Evolutionary conservation across 2,888 invertebrate genomes (phyloP).

Genomic region (Terebella lapidaria): DNA sequence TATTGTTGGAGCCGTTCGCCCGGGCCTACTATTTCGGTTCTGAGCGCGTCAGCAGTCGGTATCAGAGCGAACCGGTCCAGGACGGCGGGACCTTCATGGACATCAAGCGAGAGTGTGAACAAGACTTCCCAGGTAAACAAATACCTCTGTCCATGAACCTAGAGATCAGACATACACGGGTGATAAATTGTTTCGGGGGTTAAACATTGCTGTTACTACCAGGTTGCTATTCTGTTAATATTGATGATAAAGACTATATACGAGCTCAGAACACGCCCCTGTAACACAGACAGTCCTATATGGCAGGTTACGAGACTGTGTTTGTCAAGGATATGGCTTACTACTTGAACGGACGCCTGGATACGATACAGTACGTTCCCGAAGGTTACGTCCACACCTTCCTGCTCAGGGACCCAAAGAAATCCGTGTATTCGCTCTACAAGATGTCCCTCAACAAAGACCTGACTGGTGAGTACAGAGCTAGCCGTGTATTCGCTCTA

Average conservation of each 20-base stretch:
- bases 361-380: conserved; percentile 24
- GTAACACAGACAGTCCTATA: too few species aligned
- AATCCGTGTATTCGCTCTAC: conserved; percentile 32
- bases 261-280: too few species aligned
- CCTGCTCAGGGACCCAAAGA: conserved; percentile 30
- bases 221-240: too few species aligned
- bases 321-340: conserved; percentile 39
- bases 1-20: conserved; percentile 31
- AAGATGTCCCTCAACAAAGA: conserved; percentile 32
- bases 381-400: conserved; percentile 30
- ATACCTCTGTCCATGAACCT: neutral
- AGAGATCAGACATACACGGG: neutral
- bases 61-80: conserved; percentile 21
- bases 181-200: neutral
- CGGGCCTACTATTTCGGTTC: conserved; percentile 30
- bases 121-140: conserved; percentile 20
- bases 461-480: conserved; percentile 26
- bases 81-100: conserved; percentile 24
- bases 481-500: conserved; percentile 32
- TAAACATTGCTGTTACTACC: too few species aligned
- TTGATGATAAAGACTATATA: too few species aligned
- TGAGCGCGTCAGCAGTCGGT: conserved; percentile 30
- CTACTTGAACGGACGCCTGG: conserved; percentile 25
- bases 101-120: conserved; percentile 25
- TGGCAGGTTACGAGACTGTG: conserved; percentile 21